Evolutionary conservation across 2,113 vertebrate genomes (phyloP).

Genomic region (Symphodus melops): DNA sequence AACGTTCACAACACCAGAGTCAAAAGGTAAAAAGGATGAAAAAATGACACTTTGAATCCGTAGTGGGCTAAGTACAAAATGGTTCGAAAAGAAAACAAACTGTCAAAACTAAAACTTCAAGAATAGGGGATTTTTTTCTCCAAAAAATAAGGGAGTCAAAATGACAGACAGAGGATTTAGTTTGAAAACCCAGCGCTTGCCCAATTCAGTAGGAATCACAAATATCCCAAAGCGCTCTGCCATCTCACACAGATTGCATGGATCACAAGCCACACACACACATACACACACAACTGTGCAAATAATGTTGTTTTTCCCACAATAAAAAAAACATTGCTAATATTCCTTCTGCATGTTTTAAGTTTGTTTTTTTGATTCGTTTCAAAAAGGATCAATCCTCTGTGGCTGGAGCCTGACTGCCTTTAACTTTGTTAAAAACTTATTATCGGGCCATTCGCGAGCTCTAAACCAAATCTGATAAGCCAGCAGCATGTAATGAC

Average conservation of each 20-base stretch:
- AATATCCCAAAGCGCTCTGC: constrained; percentile 25
- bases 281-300: constrained; percentile 15
- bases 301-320: constrained; percentile 13
- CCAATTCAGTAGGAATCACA: constrained; percentile 34
- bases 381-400: constrained; percentile 53
- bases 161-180: constrained; percentile 29
- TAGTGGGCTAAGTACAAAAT: neutral
- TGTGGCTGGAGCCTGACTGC: constrained; percentile 27
- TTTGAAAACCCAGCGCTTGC: constrained; percentile 21
- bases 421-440: constrained; percentile 73
- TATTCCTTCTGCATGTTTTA: constrained; percentile 35
- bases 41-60: neutral
- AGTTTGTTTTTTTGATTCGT: constrained; percentile 40
- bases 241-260: constrained; percentile 16
- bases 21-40: constrained; percentile 9
- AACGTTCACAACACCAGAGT: neutral
- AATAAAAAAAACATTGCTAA: constrained; percentile 33
- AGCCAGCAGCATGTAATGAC: constrained; percentile 63
- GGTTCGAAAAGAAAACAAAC: neutral
- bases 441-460: constrained; percentile 72
- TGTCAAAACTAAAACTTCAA: neutral
- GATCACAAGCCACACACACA: constrained; percentile 20
- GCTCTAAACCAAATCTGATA: constrained; percentile 72
- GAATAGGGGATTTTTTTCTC: neutral
- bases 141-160: neutral